Evolutionary conservation across 2,113 vertebrate genomes (phyloP).

Genomic region (Octodon degus): DNA sequence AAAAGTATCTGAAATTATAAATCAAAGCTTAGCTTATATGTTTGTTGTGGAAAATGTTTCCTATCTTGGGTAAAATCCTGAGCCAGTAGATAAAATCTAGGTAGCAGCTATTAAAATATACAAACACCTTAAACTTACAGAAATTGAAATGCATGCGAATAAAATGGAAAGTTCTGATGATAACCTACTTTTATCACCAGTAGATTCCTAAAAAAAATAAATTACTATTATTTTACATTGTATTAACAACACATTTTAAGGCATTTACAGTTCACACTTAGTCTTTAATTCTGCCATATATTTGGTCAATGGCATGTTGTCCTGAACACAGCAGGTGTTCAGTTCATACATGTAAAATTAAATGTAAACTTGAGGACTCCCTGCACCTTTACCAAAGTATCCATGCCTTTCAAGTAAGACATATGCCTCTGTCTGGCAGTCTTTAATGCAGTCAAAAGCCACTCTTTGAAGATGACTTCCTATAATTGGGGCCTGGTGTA

Average conservation of each 20-base stretch:
- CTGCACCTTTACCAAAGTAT: neutral
- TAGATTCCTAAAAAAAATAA: constrained; percentile 6
- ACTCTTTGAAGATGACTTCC: neutral
- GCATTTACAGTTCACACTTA: neutral
- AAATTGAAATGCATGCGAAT: constrained; percentile 6
- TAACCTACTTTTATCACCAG: constrained; percentile 33
- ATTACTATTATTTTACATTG: constrained; percentile 40
- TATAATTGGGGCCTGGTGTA: neutral
- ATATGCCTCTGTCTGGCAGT: neutral
- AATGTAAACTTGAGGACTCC: neutral
- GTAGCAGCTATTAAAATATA: neutral
- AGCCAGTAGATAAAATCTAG: constrained; percentile 10
- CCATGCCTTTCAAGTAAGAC: constrained; percentile 35
- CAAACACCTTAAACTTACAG: neutral
- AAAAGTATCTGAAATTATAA: constrained; percentile 51
- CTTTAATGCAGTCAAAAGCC: neutral
- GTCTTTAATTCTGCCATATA: neutral
- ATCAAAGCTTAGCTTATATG: constrained; percentile 47
- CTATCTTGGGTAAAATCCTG: constrained; percentile 38
- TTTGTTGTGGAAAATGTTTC: constrained; percentile 35
- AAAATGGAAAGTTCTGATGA: constrained; percentile 37
- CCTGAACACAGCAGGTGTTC: neutral
- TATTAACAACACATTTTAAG: constrained; percentile 17
- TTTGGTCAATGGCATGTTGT: neutral
- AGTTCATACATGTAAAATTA: neutral